A percentile compares a stretch with the other conserved stretches of the same genome.
These are phyloP conservation scores for Gadopsis bispinosus DNA, from an alignment of 2,797 vertebrate genomes.

Conservation along the genomic window DNA sequence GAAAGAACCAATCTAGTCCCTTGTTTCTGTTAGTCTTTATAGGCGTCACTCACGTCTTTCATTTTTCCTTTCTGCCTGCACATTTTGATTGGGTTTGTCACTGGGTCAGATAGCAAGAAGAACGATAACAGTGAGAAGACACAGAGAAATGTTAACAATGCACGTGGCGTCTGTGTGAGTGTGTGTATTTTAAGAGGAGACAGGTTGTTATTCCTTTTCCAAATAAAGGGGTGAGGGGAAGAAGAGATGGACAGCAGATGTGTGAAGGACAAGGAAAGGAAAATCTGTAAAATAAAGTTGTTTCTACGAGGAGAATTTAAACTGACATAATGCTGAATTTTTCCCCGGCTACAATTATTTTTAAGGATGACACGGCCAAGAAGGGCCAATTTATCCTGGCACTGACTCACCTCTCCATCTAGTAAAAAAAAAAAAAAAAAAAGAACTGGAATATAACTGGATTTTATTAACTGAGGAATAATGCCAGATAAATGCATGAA, in stretches of 20 bases:
- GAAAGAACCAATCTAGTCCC: constrained; percentile 66
- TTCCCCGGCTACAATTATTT: constrained; percentile 3
- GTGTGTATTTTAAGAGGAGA: constrained; percentile 63
- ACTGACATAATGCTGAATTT: constrained; percentile 26
- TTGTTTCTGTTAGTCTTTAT: constrained; percentile 67
- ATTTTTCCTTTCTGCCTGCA: constrained; percentile 35
- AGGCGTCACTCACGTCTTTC: constrained; percentile 31
- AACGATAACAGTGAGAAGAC: constrained; percentile 55
- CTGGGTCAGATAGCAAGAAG: constrained; percentile 52
- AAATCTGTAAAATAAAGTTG: constrained; percentile 37
- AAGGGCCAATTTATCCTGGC: constrained; percentile 24
- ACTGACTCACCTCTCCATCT: background rate
- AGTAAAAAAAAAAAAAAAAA: constrained; percentile 22
- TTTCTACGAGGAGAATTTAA: constrained; percentile 17
- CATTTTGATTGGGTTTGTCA: constrained; percentile 66
- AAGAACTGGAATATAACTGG: constrained; percentile 23
- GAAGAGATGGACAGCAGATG: constrained; percentile 71
- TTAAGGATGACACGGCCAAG: constrained; percentile 28
- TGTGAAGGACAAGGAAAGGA: constrained; percentile 34
- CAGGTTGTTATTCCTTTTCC: constrained; percentile 69
- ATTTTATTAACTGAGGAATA: constrained; percentile 39
- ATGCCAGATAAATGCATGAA: constrained; percentile 38
- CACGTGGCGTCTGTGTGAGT: constrained; percentile 49
- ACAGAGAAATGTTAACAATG: constrained; percentile 39
- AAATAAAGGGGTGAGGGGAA: constrained; percentile 59